phyloP scores from a whole-genome alignment of 2,888 invertebrate species.

The Drosophila merina region DNA sequence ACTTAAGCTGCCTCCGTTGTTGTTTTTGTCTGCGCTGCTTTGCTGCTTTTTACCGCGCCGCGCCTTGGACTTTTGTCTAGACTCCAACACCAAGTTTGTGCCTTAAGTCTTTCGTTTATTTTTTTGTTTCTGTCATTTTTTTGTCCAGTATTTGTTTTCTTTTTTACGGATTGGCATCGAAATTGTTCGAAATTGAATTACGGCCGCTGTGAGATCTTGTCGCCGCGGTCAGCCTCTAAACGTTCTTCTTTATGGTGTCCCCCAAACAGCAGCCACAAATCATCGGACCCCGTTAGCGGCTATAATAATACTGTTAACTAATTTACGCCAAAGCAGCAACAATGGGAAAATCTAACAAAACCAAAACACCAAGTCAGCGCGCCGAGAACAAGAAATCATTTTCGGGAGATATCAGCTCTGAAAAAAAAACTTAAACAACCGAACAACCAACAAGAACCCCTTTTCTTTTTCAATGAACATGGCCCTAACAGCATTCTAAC shows the following conservation, averaged over 20 bases:
- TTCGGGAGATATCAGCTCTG: conserved; percentile 18
- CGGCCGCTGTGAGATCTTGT: conserved; percentile 40
- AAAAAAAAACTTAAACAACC: conserved; percentile 14
- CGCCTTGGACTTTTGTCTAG: conserved; percentile 58
- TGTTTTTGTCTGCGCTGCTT: not conserved
- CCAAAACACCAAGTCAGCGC: conserved; percentile 67
- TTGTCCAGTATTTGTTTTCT: conserved; percentile 25
- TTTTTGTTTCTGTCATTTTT: conserved; percentile 3
- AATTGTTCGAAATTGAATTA: conserved; percentile 57
- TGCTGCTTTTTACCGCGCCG: conserved; percentile 6
- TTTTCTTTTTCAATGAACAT: conserved; percentile 63
- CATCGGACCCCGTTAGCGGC: conserved; percentile 70
- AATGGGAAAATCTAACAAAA: conserved; percentile 38
- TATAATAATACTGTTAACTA: conserved; percentile 75
- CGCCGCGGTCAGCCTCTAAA: conserved; percentile 50
- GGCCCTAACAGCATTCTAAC: conserved; percentile 51
- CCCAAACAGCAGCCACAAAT: conserved; percentile 59
- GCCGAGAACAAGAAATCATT: conserved; percentile 34
- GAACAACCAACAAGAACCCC: not conserved
- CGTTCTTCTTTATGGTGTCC: conserved; percentile 28
- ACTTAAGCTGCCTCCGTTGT: conserved; percentile 35
- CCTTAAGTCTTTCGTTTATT: conserved; percentile 66
- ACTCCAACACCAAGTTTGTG: conserved; percentile 53
- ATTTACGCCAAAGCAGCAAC: conserved; percentile 56
- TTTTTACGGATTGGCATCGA: conserved; percentile 32